Evolutionary conservation across 2,888 invertebrate genomes (phyloP), one percentile per base, ranked within the genome.

Genomic region (Lochmaea capreae): DNA sequence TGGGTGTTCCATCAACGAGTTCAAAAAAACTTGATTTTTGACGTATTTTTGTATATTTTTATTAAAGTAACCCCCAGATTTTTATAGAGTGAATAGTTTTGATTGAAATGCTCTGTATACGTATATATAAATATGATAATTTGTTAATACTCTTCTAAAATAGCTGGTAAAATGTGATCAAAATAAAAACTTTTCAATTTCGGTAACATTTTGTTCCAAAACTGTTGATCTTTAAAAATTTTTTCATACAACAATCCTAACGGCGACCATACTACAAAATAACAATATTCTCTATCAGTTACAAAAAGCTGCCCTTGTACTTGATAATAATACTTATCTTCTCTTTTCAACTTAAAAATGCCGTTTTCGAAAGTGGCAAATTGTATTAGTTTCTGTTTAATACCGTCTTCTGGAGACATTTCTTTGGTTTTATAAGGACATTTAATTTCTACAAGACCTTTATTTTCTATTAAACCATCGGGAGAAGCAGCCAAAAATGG

Each of bases 271-370:
- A 82, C 77, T 9, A 82, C 65, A 63, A 82, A 82, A 70, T 82
- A 82, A 68, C 82, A 82, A 72, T 63, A 70, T 8, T 70, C 62
- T 66, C 77, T 79, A 3, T 78, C 79, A 0, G 81, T 80, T 11
- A 81, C 78, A 57, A 78, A 78, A 9, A 83, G 75, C 70, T 83
- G 81, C 22, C 83, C 83, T 71, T 83, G 83, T 26, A 83, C 80
- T 71, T 83, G 83, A 76, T 79, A 81, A 65, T 81, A 83, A 73
- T 81, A 83, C 33, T 79, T 79, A 58, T 82, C 79, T 11, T 77
- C 76, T 33, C 73, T 72, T 69, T 81, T 81, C 46, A 80, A 70
- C 14, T 58, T 72, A 11, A 82, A 74, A 6, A 61, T 43, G 3
- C 77, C 78, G 26, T 80, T 73, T 49, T 74, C 74, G 11, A 74